A percentile compares a stretch with the other conserved stretches of the same genome.
Evolutionary conservation across 2,797 vertebrate species (phyloP).

Genomic region (Diplodus puntazzo): DNA sequence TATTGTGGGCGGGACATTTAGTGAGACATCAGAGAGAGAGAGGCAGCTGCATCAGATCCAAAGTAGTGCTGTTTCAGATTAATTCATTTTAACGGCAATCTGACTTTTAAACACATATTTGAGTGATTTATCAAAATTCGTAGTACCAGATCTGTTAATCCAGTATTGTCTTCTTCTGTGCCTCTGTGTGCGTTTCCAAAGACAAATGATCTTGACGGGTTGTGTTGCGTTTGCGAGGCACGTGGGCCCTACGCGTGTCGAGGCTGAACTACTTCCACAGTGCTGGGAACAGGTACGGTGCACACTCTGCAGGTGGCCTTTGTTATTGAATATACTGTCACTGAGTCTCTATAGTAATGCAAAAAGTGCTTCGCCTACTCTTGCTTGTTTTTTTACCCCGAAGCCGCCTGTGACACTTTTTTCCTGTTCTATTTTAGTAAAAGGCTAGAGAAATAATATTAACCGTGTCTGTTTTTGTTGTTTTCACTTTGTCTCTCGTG

Average conservation of each 20-base stretch:
- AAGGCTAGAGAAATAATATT: neutral
- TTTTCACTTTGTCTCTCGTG: neutral
- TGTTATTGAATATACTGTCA: conserved; percentile 1
- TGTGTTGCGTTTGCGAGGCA: conserved; percentile 98
- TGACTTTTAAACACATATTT: too few relatives aligned
- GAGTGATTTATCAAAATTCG: too few relatives aligned
- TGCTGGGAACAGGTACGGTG: conserved; percentile 97
- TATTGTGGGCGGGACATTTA: too few relatives aligned
- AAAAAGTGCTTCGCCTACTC: neutral
- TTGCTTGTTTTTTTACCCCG: neutral
- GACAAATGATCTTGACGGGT: conserved; percentile 98
- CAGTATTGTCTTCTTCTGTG: neutral
- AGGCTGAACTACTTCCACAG: conserved; percentile 98
- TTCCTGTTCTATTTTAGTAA: neutral
- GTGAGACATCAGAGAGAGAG: too few relatives aligned
- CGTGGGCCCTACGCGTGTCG: conserved; percentile 97
- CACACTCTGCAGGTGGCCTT: conserved; percentile 11
- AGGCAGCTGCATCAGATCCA: too few relatives aligned
- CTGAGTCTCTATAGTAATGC: neutral
- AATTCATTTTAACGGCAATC: too few relatives aligned
- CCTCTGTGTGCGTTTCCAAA: conserved; percentile 75
- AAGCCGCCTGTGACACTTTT: neutral
- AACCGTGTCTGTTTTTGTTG: neutral
- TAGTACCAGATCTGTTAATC: neutral
- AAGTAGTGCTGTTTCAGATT: too few relatives aligned